Conservation (phyloP, 1,140 invertebrate genomes). For the Pogonomyrmex barbatus region DNA sequence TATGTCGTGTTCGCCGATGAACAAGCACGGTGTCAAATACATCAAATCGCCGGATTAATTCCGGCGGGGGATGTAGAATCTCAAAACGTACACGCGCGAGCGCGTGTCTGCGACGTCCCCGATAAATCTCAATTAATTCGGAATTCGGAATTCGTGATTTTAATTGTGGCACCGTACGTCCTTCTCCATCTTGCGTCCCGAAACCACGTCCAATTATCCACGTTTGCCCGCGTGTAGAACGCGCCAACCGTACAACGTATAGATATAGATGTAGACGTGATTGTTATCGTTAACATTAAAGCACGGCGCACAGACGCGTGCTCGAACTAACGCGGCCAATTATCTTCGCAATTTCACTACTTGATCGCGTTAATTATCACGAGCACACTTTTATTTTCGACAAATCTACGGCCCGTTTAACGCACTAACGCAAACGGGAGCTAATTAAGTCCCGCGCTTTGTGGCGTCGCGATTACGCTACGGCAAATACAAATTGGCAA, state of each 20-base stretch:
- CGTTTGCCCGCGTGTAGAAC: not conserved
- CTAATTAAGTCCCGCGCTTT: not conserved
- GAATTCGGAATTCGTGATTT: slow-evolving; percentile 10
- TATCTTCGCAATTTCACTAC: slow-evolving; percentile 36
- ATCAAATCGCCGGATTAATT: slow-evolving; percentile 5
- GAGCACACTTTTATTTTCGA: slow-evolving; percentile 47
- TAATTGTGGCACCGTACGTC: not conserved
- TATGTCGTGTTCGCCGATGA: not conserved
- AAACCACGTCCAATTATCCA: not conserved
- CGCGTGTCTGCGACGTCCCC: not conserved
- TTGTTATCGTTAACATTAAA: slow-evolving; percentile 29
- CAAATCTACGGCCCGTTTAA: slow-evolving; percentile 16
- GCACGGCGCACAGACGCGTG: not conserved
- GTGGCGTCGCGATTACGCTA: not conserved
- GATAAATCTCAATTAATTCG: not conserved
- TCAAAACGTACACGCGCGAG: not conserved
- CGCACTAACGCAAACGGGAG: not conserved
- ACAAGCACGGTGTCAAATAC: slow-evolving; percentile 18
- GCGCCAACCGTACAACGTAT: not conserved
- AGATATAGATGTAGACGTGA: not conserved
- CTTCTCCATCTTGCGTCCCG: not conserved
- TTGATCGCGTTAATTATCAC: slow-evolving; percentile 19
- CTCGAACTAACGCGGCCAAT: slow-evolving; percentile 41
- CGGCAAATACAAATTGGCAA: not conserved
- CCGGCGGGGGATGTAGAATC: not conserved